These are phyloP conservation scores for Parnassius orleans DNA, from an alignment of 2,888 invertebrate species.

Conservation along the genomic window DNA sequence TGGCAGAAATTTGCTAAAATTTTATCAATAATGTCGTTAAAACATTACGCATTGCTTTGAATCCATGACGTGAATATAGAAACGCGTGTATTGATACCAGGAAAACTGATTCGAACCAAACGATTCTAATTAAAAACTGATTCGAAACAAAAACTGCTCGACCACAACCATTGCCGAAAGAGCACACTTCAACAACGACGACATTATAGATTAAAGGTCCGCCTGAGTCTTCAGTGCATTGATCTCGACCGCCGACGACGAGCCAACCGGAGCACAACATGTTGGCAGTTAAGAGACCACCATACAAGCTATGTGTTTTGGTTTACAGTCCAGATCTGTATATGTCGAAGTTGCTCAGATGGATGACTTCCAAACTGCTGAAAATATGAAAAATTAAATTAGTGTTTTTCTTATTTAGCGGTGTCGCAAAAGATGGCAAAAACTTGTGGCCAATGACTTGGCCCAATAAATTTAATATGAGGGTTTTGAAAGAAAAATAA, in stretches of 20 bases:
- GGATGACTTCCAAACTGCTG: no score
- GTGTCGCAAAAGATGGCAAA: no score
- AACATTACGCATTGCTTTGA: constrained; percentile 39
- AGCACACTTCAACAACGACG: constrained; percentile 46
- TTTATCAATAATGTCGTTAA: no score
- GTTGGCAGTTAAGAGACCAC: constrained; percentile 1
- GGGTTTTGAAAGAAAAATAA: no score
- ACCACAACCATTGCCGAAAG: constrained; percentile 47
- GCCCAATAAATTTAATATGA: no score
- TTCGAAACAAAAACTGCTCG: no score
- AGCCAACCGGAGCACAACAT: constrained; percentile 29
- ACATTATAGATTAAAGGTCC: constrained; percentile 50
- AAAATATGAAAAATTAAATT: no score
- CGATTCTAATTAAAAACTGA: no score
- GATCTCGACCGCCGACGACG: constrained; percentile 7
- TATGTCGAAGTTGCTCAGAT: neutral
- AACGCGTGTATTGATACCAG: constrained; percentile 50
- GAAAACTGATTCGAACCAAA: no score
- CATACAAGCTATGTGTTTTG: neutral
- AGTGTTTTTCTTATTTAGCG: no score
- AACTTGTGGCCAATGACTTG: no score
- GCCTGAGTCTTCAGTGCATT: constrained; percentile 41
- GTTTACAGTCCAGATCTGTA: constrained; percentile 8
- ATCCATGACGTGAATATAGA: constrained; percentile 47
- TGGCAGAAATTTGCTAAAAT: no score